A percentile compares a stretch with the other conserved stretches of the same genome.
phyloP scores from a whole-genome alignment of 2,888 invertebrate genomes.

The Bellardia bayeri region DNA sequence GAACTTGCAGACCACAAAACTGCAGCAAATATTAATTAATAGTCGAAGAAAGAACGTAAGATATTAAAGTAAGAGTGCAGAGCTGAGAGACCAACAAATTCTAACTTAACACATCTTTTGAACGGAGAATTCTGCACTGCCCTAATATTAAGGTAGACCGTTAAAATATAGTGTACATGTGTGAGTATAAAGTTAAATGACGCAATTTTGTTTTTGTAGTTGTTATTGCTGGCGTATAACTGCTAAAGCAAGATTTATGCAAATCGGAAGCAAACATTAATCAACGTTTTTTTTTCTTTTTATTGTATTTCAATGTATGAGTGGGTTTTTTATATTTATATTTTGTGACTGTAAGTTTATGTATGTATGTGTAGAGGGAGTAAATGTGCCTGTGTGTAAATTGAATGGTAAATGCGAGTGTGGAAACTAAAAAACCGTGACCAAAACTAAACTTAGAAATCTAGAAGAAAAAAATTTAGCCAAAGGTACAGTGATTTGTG shows the following conservation, averaged over 20 bases:
- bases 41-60: background rate
- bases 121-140: background rate
- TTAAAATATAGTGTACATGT: conserved; percentile 7
- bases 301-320: conserved; percentile 58
- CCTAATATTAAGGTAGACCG: conserved; percentile 13
- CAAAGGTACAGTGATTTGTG: conserved; percentile 15
- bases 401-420: conserved; percentile 47
- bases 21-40: background rate
- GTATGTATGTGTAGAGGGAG: background rate
- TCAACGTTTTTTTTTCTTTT: conserved; percentile 78
- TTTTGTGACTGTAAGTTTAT: conserved; percentile 18
- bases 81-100: background rate
- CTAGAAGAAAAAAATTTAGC: background rate
- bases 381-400: conserved; percentile 31
- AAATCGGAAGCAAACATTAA: conserved; percentile 83
- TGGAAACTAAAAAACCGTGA: conserved; percentile 63
- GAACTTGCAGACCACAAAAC: background rate
- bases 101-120: background rate
- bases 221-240: conserved; percentile 33
- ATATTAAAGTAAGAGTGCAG: background rate
- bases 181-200: conserved; percentile 7
- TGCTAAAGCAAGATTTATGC: conserved; percentile 83
- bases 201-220: conserved; percentile 33
- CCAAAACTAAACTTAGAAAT: conserved; percentile 58
- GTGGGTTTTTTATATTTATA: conserved; percentile 47